Conservation (phyloP, 2,888 invertebrate genomes). For the Tenthredo notha region DNA sequence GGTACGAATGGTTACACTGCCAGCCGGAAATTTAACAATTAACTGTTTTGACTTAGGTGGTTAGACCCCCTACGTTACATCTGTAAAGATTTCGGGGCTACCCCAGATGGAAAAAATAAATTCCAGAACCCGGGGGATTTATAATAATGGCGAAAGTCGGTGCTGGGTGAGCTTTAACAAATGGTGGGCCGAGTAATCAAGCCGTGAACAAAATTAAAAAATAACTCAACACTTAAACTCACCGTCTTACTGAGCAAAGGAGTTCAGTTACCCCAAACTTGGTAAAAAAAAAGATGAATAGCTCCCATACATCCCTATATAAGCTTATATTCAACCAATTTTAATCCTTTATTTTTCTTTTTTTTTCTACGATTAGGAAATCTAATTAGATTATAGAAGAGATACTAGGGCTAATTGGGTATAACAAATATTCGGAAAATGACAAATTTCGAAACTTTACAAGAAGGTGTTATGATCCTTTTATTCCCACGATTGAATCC, state of each 20-base stretch:
- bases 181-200: constrained; percentile 52
- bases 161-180: constrained; percentile 50
- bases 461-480: neutral
- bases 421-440: neutral
- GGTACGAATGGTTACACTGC: constrained; percentile 45
- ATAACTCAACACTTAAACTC: constrained; percentile 55
- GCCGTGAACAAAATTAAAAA: constrained; percentile 57
- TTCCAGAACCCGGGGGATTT: constrained; percentile 40
- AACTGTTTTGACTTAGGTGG: constrained; percentile 53
- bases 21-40: constrained; percentile 73
- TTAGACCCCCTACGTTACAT: constrained; percentile 20
- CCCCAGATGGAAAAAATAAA: constrained; percentile 40
- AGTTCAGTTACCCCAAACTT: constrained; percentile 12
- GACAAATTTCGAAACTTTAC: too few species aligned
- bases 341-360: neutral
- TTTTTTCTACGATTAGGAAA: neutral
- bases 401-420: neutral
- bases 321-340: neutral
- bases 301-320: neutral
- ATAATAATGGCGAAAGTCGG: constrained; percentile 49
- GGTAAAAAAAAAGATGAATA: constrained; percentile 27
- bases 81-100: constrained; percentile 1
- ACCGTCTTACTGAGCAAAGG: constrained; percentile 14
- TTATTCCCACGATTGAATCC: constrained; percentile 32
- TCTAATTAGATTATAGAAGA: neutral